These are phyloP conservation scores for Drosophila burlai DNA, from an alignment of 1,140 invertebrate species.

Conservation along the genomic window DNA sequence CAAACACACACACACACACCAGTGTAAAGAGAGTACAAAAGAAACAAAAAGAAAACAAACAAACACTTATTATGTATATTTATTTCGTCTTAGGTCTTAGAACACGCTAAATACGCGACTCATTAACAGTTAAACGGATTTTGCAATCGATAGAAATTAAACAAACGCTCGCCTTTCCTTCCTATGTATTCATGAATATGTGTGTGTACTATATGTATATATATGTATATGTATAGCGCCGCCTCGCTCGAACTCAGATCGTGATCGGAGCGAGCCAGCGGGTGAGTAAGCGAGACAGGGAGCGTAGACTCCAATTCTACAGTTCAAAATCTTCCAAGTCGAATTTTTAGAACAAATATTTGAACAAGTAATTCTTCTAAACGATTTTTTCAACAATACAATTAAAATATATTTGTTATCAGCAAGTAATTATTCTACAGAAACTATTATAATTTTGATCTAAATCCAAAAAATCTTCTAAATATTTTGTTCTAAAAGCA, in stretches of 20 bases:
- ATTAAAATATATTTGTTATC: not conserved
- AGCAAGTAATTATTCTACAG: not conserved
- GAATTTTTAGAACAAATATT: not conserved
- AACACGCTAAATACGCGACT: constrained; percentile 29
- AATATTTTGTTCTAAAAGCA: not conserved
- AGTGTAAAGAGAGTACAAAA: constrained; percentile 34
- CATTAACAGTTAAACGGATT: constrained; percentile 46
- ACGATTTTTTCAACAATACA: not conserved
- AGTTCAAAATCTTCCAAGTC: constrained; percentile 17
- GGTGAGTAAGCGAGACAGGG: not conserved
- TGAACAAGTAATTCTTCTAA: not conserved
- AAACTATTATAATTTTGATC: too few relatives aligned
- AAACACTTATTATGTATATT: constrained; percentile 30
- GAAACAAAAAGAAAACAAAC: constrained; percentile 20
- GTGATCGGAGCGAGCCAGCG: not conserved
- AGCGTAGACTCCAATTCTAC: constrained; percentile 8
- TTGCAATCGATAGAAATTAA: constrained; percentile 35
- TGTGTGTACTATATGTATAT: not conserved
- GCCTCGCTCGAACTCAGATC: constrained; percentile 13
- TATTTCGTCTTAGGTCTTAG: constrained; percentile 33
- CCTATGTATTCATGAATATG: not conserved
- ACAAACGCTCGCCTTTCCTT: constrained; percentile 25
- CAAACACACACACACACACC: not conserved
- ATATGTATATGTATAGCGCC: not conserved
- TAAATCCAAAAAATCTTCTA: too few relatives aligned